Evolutionary conservation across 1,140 invertebrate species (phyloP), one percentile per base, ranked within the genome.

Genomic region (Phthorimaea operculella): DNA sequence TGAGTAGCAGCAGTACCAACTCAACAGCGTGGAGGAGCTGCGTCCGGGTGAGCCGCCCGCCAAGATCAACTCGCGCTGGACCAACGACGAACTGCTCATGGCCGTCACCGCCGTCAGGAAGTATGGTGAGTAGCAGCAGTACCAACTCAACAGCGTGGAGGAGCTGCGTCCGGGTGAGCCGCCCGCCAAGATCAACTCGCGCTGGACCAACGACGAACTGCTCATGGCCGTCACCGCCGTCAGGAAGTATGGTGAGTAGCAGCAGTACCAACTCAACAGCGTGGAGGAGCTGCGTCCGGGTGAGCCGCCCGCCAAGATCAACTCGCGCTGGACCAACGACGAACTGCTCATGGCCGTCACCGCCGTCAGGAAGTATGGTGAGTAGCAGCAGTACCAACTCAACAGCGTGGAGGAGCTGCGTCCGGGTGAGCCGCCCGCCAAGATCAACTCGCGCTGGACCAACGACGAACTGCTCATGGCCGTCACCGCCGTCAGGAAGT

Each of bases 161-260:
- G 90, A 93, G 42, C 85, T 92, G 48, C 88, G 92, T 67, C 91
- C 92, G 18, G 87, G 88, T 0, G 90, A 91, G 64, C 89, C 90
- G 0, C 87, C 88, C 0, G 90, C 88, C 58, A 90, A 93, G 64
- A 92, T 96, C 42, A 96, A 95, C 78, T 90, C 93, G 1, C 89
- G 95, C 50, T 99, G 97, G 97, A 95, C 93, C 11, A 93, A 94
- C 66, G 96, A 98, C 66, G 97, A 99, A 86, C 83, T 96, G 8
- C 83, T 97, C 8, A 84, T 98, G 56, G 96, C 95, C 10, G 93
- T 98, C 28, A 94, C 98, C 83, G 96, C 95, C 78, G 91, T 98
- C 34, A 88, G 95, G 47, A 96, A 96, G 80, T 98, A n/a, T n/a
- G n/a, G n/a, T n/a, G n/a, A n/a, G n/a, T n/a, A n/a, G n/a, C n/a